Base-by-base conservation (phyloP, 2,797 vertebrate species). In the Pristis pectinata region DNA sequence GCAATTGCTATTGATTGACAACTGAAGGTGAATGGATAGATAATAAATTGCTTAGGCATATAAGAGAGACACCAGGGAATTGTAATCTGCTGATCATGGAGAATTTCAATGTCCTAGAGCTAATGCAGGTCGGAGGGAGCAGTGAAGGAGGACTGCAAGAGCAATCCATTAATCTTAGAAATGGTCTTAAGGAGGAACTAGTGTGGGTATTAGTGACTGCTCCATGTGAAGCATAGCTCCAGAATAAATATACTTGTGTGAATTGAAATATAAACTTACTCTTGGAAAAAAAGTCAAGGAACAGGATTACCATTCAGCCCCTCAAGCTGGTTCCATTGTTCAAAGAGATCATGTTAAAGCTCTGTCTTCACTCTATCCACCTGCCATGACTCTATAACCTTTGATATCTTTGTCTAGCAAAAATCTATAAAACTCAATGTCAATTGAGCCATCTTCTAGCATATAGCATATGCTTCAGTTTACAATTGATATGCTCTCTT, bases 31-130 rank as follows among this genome's bases (percentile, higher is more conserved):
- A 87, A n/a, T 87, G 83, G 83, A 15, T 59, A 87, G 83, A 87
- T n/a, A 87, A 53, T 59, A 87, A 87, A 87, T 87, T 87, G 56
- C 59, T 87, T 83, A 87, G 83, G 56, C 83, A 87, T 61, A 56
- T 59, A 61, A 56, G 83, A n/a, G 56, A 87, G 56, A 56, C 56
- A 59, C 9, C 27, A 44, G 53, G 30, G 83, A 56, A 34, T 87
- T 87, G 56, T 59, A 87, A 87, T 87, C 13, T 87, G 53, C 83
- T 87, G 83, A 87, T 61, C 34, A n/a, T n/a, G 27, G 56, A n/a
- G 83, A 87, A 87, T 87, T 59, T 87, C 30, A 87, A 87, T 59
- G 59, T 61, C 83, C 83, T 27, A 30, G 49, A 85, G n/a, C n/a
- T 17, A 53, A 30, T 56, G 49, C 53, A 87, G 53, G 59, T 15